These are phyloP conservation scores for Tenthredo livida DNA, from an alignment of 2,888 invertebrate genomes.

Conservation along the genomic window DNA sequence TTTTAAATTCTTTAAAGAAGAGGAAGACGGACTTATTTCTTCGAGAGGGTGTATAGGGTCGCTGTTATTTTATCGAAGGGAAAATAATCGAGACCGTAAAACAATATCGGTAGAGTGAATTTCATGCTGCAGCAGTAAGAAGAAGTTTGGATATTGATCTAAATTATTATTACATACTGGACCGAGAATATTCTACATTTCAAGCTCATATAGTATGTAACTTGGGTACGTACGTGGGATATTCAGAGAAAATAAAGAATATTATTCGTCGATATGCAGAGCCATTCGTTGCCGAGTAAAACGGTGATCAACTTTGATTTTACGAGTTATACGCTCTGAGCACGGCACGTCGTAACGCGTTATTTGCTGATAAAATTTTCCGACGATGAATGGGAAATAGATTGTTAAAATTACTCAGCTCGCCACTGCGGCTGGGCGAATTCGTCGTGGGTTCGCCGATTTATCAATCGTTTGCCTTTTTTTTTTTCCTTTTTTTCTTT, in stretches of 20 bases:
- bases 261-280: not conserved
- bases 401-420: slow-evolving; percentile 11
- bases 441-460: not conserved
- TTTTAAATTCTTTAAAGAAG: not conserved
- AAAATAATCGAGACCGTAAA: not conserved
- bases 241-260: not conserved
- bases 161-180: not conserved
- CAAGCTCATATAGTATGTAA: not conserved
- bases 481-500: not conserved
- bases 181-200: not conserved
- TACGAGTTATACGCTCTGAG: slow-evolving; percentile 23
- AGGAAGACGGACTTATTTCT: not conserved
- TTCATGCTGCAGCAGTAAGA: not conserved
- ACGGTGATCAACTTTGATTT: slow-evolving; percentile 40
- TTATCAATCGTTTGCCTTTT: not conserved
- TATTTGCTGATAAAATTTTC: slow-evolving; percentile 33
- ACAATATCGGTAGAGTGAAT: not conserved
- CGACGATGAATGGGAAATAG: slow-evolving; percentile 25
- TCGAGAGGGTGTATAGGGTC: not conserved
- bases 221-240: too few species aligned
- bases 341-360: slow-evolving; percentile 20
- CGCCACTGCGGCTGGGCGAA: not conserved
- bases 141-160: not conserved
- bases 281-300: slow-evolving; percentile 19
- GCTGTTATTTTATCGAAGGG: not conserved